These are phyloP conservation scores for Helarctos malayanus DNA, from an alignment of 2,797 vertebrate genomes.

Conservation along the genomic window DNA sequence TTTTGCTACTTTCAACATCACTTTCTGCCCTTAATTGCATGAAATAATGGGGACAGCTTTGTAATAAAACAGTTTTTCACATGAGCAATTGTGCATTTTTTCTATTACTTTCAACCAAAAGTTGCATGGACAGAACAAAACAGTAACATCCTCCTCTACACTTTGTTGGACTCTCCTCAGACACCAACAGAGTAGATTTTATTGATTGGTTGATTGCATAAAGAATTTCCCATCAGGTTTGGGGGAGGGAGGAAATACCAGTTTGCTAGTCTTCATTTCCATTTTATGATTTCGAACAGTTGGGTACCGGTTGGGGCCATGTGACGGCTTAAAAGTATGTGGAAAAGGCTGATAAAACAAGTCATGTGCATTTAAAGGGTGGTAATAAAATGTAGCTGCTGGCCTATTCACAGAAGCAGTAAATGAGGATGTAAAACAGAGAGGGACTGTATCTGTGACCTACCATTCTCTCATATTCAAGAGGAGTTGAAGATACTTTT, in stretches of 20 bases:
- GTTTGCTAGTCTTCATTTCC: not conserved
- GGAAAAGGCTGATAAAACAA: not conserved
- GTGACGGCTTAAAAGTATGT: not conserved
- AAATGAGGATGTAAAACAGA: constrained; percentile 29
- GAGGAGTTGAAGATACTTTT: not conserved
- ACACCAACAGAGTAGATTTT: not conserved
- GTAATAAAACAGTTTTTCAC: not conserved
- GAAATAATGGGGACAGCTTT: not conserved
- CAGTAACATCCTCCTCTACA: not conserved
- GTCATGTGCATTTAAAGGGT: not conserved
- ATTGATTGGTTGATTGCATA: not conserved
- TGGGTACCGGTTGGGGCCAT: not conserved
- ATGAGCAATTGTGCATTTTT: not conserved
- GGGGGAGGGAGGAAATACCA: not conserved
- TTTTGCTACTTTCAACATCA: not conserved
- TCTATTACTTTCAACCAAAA: not conserved
- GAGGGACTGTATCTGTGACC: not conserved
- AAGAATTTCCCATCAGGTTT: not conserved
- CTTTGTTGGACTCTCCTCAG: not conserved
- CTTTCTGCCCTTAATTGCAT: not conserved
- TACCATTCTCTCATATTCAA: not conserved
- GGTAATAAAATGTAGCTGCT: not conserved
- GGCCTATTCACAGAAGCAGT: not conserved
- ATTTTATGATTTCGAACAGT: not conserved
- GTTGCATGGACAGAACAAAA: not conserved